phyloP scores from a whole-genome alignment of 2,797 vertebrate genomes.

The Manis pentadactyla region DNA sequence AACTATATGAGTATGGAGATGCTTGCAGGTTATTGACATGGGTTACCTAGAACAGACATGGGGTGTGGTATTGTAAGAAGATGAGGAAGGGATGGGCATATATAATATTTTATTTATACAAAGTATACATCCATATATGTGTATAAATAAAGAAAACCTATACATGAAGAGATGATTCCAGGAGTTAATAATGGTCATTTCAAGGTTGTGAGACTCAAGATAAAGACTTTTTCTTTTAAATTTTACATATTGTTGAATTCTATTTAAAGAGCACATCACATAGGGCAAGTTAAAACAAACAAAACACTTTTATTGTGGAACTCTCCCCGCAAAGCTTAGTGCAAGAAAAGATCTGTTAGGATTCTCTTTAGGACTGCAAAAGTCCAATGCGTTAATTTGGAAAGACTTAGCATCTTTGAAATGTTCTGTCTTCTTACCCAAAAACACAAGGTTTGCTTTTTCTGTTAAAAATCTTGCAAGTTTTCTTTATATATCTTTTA shows the following conservation, averaged over 20 bases:
- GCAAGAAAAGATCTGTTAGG: background rate
- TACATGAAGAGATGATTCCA: background rate
- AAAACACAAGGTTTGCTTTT: background rate
- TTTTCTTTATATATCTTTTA: background rate
- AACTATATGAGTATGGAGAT: background rate
- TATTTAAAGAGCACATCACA: background rate
- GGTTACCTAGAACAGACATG: background rate
- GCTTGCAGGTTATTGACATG: background rate
- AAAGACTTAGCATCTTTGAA: constrained; percentile 25
- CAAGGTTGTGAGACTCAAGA: background rate
- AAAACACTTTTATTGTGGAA: background rate
- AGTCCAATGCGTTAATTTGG: background rate
- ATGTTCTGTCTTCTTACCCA: background rate
- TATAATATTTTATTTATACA: background rate
- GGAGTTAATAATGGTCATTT: background rate
- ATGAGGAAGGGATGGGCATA: rapidly evolving
- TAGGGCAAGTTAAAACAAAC: background rate
- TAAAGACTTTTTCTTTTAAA: background rate
- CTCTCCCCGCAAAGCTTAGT: background rate
- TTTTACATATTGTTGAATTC: background rate
- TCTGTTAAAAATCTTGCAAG: background rate
- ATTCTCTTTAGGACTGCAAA: background rate
- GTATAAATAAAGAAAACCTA: background rate
- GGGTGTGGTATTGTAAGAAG: no score
- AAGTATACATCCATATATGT: background rate